These are phyloP conservation scores for Ormia ochracea DNA, from an alignment of 2,888 invertebrate species.

Conservation along the genomic window DNA sequence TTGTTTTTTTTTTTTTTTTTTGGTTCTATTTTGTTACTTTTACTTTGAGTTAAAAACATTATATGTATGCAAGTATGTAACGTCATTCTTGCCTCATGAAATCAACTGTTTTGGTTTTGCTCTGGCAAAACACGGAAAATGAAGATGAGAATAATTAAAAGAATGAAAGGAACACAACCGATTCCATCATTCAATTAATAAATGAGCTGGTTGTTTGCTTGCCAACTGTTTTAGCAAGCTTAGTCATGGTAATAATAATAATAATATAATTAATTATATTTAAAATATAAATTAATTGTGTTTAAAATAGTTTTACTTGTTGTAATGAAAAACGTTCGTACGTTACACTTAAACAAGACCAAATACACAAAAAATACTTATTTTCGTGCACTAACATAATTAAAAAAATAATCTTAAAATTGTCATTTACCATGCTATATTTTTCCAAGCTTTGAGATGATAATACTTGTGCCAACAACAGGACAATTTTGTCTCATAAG, in stretches of 20 bases:
- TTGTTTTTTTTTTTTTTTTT: background rate
- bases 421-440: conserved; percentile 50
- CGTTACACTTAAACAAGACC: conserved; percentile 57
- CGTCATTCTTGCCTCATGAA: conserved; percentile 10
- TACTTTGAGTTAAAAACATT: conserved; percentile 2
- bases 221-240: background rate
- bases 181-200: conserved; percentile 1
- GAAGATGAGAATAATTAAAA: conserved; percentile 1
- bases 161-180: background rate
- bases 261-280: conserved; percentile 13
- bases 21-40: conserved; percentile 13
- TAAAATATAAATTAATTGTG: conserved; percentile 11
- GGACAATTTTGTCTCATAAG: background rate
- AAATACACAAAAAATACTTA: conserved; percentile 56
- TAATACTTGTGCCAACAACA: background rate
- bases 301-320: conserved; percentile 30
- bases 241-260: background rate
- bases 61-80: too few relatives aligned
- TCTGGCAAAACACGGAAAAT: conserved; percentile 32
- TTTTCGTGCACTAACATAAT: conserved; percentile 59
- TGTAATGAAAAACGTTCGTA: conserved; percentile 47
- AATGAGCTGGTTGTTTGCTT: conserved; percentile 2
- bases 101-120: background rate
- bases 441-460: background rate
- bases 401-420: conserved; percentile 36